These are phyloP conservation scores for Neotragus pygmaeus DNA, from an alignment of 2,113 vertebrate species.

Conservation along the genomic window DNA sequence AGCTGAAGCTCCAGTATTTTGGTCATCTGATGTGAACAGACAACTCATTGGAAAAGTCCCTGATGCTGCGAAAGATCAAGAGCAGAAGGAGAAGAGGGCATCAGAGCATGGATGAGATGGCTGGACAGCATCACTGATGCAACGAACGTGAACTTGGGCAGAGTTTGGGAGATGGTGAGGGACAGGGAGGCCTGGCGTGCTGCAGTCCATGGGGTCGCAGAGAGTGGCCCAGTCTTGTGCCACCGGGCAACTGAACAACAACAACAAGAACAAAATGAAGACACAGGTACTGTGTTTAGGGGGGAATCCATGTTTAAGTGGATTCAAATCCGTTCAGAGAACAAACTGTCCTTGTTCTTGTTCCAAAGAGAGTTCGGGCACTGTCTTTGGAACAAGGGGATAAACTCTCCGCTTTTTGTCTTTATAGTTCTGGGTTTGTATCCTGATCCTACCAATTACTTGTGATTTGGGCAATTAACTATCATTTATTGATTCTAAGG, in stretches of 20 bases:
- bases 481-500: not conserved
- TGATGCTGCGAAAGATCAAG: not conserved
- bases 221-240: not conserved
- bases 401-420: rapidly evolving
- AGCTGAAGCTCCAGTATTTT: not conserved
- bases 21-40: not conserved
- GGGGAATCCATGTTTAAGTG: not conserved
- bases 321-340: not conserved
- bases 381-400: rapidly evolving
- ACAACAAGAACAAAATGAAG: not conserved
- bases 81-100: not conserved
- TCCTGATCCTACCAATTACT: not conserved
- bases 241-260: not conserved
- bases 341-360: not conserved
- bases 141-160: not conserved
- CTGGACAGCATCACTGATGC: not conserved
- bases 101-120: not conserved
- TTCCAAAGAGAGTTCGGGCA: not conserved
- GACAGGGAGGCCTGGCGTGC: rapidly evolving
- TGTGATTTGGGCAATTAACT: not conserved
- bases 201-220: rapidly evolving
- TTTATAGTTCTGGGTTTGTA: not conserved
- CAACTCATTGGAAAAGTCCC: not conserved
- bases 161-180: not conserved
- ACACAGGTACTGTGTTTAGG: no score